A percentile compares a stretch with the other conserved stretches of the same genome.
Evolutionary conservation across 1,140 invertebrate species (phyloP).

Genomic region (Doryteuthis pealeii): DNA sequence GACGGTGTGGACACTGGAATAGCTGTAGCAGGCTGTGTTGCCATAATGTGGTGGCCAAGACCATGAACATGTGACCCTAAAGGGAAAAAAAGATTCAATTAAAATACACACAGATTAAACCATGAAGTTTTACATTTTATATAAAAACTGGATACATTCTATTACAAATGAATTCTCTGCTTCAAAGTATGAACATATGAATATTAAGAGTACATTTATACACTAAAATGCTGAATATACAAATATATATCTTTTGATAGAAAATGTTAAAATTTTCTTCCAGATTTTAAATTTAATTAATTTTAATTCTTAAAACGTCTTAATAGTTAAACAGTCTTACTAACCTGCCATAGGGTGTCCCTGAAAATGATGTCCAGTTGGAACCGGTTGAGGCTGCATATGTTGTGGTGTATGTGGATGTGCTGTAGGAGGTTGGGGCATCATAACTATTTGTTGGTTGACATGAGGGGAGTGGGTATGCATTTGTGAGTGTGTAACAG

Average conservation of each 20-base stretch:
- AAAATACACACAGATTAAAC: too few relatives aligned
- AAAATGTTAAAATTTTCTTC: too few relatives aligned
- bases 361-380: conserved; percentile 10
- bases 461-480: background rate
- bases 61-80: background rate
- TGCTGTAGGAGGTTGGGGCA: background rate
- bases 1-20: background rate
- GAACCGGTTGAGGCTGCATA: conserved; percentile 10
- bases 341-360: conserved; percentile 9
- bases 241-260: too few relatives aligned
- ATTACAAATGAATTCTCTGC: too few relatives aligned
- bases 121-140: too few relatives aligned
- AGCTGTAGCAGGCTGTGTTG: background rate
- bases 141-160: too few relatives aligned
- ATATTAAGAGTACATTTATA: too few relatives aligned
- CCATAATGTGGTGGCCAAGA: background rate
- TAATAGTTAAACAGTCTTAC: background rate
- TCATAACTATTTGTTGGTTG: conserved; percentile 3
- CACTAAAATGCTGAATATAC: too few relatives aligned
- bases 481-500: conserved; percentile 2
- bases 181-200: too few relatives aligned
- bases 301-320: too few relatives aligned
- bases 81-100: too few relatives aligned
- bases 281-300: too few relatives aligned
- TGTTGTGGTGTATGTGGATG: background rate